Conservation (phyloP, 2,113 vertebrate genomes). For the Trachemys scripta region DNA sequence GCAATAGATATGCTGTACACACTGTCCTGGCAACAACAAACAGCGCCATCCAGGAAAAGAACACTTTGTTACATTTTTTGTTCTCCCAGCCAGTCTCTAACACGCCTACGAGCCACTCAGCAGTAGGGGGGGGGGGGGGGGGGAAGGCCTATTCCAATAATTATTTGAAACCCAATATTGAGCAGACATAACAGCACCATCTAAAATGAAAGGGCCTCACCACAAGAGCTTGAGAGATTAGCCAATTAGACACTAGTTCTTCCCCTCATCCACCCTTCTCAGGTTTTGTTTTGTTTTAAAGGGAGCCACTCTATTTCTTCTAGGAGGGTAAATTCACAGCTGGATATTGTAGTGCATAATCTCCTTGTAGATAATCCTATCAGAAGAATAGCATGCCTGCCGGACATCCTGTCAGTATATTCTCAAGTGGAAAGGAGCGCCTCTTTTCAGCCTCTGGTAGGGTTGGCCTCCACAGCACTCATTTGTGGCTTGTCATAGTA, state of each 20-base stretch:
- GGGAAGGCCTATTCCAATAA: neutral
- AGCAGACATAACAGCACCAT: neutral
- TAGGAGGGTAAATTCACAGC: neutral
- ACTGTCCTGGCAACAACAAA: neutral
- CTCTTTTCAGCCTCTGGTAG: neutral
- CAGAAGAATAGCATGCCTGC: neutral
- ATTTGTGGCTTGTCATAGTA: neutral
- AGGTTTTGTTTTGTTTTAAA: neutral
- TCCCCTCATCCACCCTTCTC: neutral
- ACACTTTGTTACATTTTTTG: neutral
- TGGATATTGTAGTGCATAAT: neutral
- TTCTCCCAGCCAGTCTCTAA: neutral
- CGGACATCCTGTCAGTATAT: neutral
- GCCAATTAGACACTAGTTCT: neutral
- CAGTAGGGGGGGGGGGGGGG: too few relatives aligned
- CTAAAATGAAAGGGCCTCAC: neutral
- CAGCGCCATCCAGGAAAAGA: neutral
- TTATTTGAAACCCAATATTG: neutral
- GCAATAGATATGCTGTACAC: neutral
- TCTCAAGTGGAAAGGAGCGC: neutral
- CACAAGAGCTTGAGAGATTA: neutral
- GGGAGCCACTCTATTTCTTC: neutral
- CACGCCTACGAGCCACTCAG: neutral
- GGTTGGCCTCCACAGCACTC: neutral
- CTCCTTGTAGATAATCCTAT: slow-evolving; percentile 12